Evolutionary conservation across 2,888 invertebrate genomes (phyloP), one percentile per base, ranked within the genome.

Genomic region (Esperia sulphurella): DNA sequence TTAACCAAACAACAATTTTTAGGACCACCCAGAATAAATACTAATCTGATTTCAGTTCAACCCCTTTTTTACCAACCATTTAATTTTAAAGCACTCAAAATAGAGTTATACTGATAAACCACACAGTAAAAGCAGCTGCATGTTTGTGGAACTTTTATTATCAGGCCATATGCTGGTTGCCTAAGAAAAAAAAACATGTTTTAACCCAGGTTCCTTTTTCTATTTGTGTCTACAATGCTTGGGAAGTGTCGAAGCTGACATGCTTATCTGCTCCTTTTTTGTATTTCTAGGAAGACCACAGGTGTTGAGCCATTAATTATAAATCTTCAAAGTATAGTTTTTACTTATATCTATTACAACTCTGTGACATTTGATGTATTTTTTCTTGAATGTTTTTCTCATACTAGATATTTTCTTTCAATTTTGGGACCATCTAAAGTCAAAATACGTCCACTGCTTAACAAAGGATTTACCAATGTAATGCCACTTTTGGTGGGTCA

Each of bases 61-160:
- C 14, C 39, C 39, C 42, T 41, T 28, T 49, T 44, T 42, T 40
- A 38, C 43, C 37, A 33, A 35, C 46, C 48, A 48, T 50, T 53
- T 35, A 41, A 47, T 52, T 52, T 21, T 42, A 31, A 45, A 43
- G 43, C 50, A 43, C 48, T 50, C 45, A 50, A 51, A 54, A 54
- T 57, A 57, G 57, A 54, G 46, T 35, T 39, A n/a, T n/a, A 49
- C 47, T 52, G 54, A 55, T 57, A 54, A 57, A 54, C 57, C 56
- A 51, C 56, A 51, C 45, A 49, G 45, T 44, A 38, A 50, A 48
- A 50, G 43, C 56, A 56, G 54, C 53, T 52, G 52, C 41, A 42
- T 30, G 46, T 54, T 51, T 48, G 31, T 43, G 33, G 41, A 7
- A 38, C 41, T 48, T 48, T 51, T 51, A 51, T 51, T 48, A 44